Evolutionary conservation across 2,797 vertebrate species (phyloP), one percentile per base, ranked within the genome.

Genomic region (Poeciliopsis turneri): DNA sequence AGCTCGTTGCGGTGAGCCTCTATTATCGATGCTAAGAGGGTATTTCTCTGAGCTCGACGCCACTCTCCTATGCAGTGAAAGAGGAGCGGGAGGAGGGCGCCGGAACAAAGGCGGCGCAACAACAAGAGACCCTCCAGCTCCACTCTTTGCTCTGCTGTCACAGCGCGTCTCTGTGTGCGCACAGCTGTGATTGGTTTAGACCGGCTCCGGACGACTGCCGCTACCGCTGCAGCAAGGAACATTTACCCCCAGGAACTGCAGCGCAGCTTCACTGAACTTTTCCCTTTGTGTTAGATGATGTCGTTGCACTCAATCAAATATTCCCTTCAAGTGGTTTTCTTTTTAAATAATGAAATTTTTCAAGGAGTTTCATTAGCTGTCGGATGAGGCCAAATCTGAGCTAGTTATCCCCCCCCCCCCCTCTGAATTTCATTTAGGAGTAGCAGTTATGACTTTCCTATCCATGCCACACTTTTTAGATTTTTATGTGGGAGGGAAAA

Each of bases 21-120:
- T 76, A 87, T 93, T 92, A 93, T 93, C 92, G 92, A 93, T 90
- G 91, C 88, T 85, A 61, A 2, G 82, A 86, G 88, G 87, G 78
- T 45, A 45, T 43, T 78, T 85, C 80, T 88, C 75, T 88, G 45
- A 84, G 84, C 87, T 70, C 75, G 45, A 75, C 79, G 18, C 81
- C 28, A 74, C 83, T 88, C 78, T 91, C 82, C 89, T 86, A 79
- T 45, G 70, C 90, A 76, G 91, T 81, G 36, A 0, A 46, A 84
- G 92, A 82, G 90, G 8, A 78, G 90, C 91, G 74, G 93, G 86
- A 91, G 89, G 87, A 88, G 75, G 80, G 78, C 82, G 30, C 43
- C 77, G 80, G 88, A 93, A 94, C 92, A 93, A 93, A 91, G 83
- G 81, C 88, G 39, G 72, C 77, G 80, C 88, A 47, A 76, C 83